Conservation (phyloP, 2,113 vertebrate genomes). For the Xiphophorus couchianus region DNA sequence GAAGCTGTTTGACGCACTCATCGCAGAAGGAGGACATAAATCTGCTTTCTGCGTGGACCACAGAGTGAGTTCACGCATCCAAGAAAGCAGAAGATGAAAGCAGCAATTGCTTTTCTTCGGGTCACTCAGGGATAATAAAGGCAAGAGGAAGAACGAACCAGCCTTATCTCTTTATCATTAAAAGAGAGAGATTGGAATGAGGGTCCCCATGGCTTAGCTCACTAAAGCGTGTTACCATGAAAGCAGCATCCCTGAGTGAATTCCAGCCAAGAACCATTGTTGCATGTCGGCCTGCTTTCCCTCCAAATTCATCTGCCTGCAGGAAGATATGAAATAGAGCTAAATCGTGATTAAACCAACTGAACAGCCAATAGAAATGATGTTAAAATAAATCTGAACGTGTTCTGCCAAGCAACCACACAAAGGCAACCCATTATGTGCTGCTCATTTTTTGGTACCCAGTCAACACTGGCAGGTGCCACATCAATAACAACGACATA, state of each 20-base stretch:
- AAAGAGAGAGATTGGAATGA: constrained; percentile 42
- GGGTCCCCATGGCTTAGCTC: constrained; percentile 35
- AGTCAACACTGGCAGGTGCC: neutral
- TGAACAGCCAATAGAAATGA: neutral
- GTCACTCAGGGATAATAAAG: constrained; percentile 54
- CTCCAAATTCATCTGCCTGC: neutral
- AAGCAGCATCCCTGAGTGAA: constrained; percentile 35
- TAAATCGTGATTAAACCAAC: neutral
- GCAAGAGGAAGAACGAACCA: constrained; percentile 29
- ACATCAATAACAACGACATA: neutral
- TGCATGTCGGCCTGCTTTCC: constrained; percentile 1
- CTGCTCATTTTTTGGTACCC: no score
- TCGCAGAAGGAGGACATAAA: constrained; percentile 28
- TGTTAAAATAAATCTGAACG: neutral
- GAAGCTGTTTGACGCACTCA: constrained; percentile 23
- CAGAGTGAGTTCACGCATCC: constrained; percentile 41
- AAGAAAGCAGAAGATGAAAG: constrained; percentile 57
- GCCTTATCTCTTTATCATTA: constrained; percentile 58
- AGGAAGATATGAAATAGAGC: neutral
- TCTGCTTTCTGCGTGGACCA: constrained; percentile 1
- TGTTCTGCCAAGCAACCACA: neutral
- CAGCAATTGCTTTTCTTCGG: constrained; percentile 35
- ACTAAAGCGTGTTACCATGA: constrained; percentile 33
- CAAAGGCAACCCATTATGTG: neutral
- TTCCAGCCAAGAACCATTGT: neutral